Evolutionary conservation across 2,113 vertebrate genomes (phyloP).

Genomic region (Pituophis catenifer): DNA sequence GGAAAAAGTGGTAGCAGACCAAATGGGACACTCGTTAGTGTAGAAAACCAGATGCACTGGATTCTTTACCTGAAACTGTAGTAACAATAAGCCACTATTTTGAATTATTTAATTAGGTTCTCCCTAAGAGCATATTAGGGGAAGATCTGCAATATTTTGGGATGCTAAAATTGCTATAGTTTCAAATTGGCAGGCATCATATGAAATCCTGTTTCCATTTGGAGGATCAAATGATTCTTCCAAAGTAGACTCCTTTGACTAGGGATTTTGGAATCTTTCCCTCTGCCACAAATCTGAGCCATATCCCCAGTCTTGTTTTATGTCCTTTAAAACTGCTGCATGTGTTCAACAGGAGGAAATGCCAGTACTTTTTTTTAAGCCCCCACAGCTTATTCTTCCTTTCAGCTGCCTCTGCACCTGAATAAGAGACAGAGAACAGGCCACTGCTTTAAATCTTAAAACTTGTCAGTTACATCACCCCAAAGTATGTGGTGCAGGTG

Average conservation of each 20-base stretch:
- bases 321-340: background rate
- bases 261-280: background rate
- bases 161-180: background rate
- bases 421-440: constrained; percentile 18
- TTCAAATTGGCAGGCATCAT: background rate
- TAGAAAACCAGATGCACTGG: background rate
- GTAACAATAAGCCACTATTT: background rate
- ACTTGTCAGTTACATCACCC: constrained; percentile 70
- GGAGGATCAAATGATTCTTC: background rate
- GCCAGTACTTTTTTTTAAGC: constrained; percentile 20
- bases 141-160: background rate
- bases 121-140: background rate
- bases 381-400: constrained; percentile 34
- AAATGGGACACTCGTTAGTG: background rate
- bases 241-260: background rate
- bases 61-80: background rate
- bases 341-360: constrained; percentile 18
- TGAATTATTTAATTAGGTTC: background rate
- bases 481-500: constrained; percentile 75
- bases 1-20: background rate
- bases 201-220: background rate
- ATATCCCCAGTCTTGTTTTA: constrained; percentile 2
- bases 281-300: background rate
- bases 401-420: constrained; percentile 53
- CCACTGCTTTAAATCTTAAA: constrained; percentile 61